Evolutionary conservation across 2,113 vertebrate species (phyloP), one percentile per base, ranked within the genome.

Genomic region (Oreochromis niloticus): DNA sequence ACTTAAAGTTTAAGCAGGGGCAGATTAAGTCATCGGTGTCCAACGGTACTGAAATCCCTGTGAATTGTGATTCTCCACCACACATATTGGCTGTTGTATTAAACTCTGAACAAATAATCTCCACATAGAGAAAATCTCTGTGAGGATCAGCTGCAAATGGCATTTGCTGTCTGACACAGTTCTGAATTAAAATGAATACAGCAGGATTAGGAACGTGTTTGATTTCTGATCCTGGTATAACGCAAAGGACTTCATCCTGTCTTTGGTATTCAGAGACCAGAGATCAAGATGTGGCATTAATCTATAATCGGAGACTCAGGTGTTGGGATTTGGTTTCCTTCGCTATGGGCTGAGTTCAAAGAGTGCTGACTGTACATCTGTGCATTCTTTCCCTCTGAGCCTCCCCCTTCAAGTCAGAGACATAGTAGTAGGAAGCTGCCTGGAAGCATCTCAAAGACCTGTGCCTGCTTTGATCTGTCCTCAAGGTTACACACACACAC

Each of bases 391-490:
- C 83, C 12, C 83, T 85, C 85, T 8, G 73, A 39, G 71, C 43
- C 55, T 52, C 80, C 30, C 50, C n/a, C 56, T 86, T 80, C 85
- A 30, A 89, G 66, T 81, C 54, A 2, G 63, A 87, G 41, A 81
- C 73, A 85, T 81, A 85, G 91, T 68, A 59, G 88, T 80, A 66
- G 89, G 83, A 90, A 89, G 85, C 87, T 83, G 83, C 87, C 88
- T 93, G 94, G 92, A 95, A 92, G 85, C 87, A 50, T 86, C 91
- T 95, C 93, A 95, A 95, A 95, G 91, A 82, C 89, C 88, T 22
- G 84, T 7, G n/a, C 50, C 75, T 17, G 82, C 93, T 95, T 95
- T 95, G 93, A 95, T 95, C 92, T 54, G 55, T 75, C 75, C 80
- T 85, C 90, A 73, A 93, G 86, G 92, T 91, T 83, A 73, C 73